phyloP scores from a whole-genome alignment of 2,113 vertebrate genomes.

The Lontra canadensis region DNA sequence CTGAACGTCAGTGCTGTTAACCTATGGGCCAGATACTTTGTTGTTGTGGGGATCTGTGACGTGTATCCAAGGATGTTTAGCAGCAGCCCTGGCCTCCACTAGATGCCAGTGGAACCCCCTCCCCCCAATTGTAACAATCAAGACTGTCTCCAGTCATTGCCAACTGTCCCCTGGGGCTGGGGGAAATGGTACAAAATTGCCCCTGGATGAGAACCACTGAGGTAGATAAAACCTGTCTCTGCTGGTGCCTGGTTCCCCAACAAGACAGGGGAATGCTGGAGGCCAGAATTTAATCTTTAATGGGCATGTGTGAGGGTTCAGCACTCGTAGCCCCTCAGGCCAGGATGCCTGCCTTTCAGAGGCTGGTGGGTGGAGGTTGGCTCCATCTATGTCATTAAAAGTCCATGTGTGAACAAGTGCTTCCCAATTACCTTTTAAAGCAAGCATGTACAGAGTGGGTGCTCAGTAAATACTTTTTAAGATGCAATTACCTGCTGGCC shows the following conservation, averaged over 20 bases:
- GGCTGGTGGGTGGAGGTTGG: slow-evolving; percentile 63
- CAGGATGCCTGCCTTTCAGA: slow-evolving; percentile 42
- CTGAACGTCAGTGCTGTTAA: neutral
- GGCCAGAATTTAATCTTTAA: neutral
- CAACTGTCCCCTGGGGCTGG: neutral
- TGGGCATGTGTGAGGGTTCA: neutral
- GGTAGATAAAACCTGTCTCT: neutral
- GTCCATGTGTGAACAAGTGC: slow-evolving; percentile 67
- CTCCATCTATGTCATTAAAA: slow-evolving; percentile 47
- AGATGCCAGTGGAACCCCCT: neutral
- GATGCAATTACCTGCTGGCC: slow-evolving; percentile 65
- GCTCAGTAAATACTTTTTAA: slow-evolving; percentile 72
- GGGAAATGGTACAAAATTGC: neutral
- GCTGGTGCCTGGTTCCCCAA: neutral
- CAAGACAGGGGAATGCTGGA: neutral
- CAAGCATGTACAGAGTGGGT: slow-evolving; percentile 68
- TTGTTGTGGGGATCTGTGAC: neutral
- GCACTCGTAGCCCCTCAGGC: slow-evolving; percentile 25
- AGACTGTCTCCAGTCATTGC: neutral
- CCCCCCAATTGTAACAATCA: neutral
- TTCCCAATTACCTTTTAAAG: slow-evolving; percentile 64
- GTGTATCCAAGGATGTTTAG: neutral
- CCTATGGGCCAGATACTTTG: neutral
- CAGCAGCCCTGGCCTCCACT: neutral
- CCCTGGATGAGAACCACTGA: neutral